Percentiles rank a stretch among this genome's conserved stretches.
Evolutionary conservation across 2,888 invertebrate genomes (phyloP).

Genomic region (Agrilus biguttatus): DNA sequence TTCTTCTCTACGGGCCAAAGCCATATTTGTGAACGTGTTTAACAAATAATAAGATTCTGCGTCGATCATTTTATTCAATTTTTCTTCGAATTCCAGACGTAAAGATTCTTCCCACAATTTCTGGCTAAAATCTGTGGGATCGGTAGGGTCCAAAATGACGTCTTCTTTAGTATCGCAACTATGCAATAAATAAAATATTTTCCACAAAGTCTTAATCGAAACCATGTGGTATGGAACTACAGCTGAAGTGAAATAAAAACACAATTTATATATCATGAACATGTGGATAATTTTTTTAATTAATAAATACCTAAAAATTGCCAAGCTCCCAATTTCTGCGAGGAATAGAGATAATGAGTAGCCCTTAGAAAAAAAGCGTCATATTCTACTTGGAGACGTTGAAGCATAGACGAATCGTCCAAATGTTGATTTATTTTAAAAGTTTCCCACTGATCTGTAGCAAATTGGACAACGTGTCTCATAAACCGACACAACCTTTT

Average conservation of each 20-base stretch:
- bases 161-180: slow-evolving; percentile 34
- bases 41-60: slow-evolving; percentile 65
- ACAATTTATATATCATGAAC: too few relatives aligned
- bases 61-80: slow-evolving; percentile 45
- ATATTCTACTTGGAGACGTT: slow-evolving; percentile 53
- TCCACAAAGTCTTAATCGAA: slow-evolving; percentile 45
- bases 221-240: slow-evolving; percentile 53
- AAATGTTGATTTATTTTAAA: slow-evolving; percentile 29
- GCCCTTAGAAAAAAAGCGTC: slow-evolving; percentile 58
- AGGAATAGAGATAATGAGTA: slow-evolving; percentile 52
- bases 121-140: slow-evolving; percentile 30
- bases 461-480: slow-evolving; percentile 56
- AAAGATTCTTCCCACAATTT: slow-evolving; percentile 34
- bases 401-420: slow-evolving; percentile 34
- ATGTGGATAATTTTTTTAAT: too few relatives aligned
- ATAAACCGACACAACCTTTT: slow-evolving; percentile 52
- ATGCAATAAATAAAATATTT: slow-evolving; percentile 48
- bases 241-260: slow-evolving; percentile 24
- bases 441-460: slow-evolving; percentile 54
- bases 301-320: slow-evolving; percentile 44
- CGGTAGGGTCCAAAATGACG: slow-evolving; percentile 19
- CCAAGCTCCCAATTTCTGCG: slow-evolving; percentile 62
- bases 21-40: slow-evolving; percentile 70
- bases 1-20: slow-evolving; percentile 41
- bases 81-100: slow-evolving; percentile 46